phyloP scores from a whole-genome alignment of 30 jellyfish, hydroid and myxozoan genomes.

The Chrysaora quinquecirrha region DNA sequence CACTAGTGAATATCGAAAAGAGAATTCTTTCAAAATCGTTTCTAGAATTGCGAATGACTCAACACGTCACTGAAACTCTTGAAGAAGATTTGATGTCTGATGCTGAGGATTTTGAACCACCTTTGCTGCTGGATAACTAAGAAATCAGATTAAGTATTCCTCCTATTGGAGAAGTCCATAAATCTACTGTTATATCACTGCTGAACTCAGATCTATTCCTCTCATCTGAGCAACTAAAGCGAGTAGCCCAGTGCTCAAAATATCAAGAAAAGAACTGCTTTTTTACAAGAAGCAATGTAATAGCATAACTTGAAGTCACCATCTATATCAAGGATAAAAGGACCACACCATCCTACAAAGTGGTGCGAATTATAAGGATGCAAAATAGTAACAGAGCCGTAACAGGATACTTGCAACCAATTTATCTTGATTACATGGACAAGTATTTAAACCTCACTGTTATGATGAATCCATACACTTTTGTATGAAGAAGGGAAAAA shows the following conservation, averaged over 20 bases:
- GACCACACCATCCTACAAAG: slow-evolving; percentile 14
- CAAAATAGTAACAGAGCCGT: slow-evolving; percentile 32
- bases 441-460: slow-evolving; percentile 15
- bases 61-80: slow-evolving; percentile 18
- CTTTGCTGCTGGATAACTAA: slow-evolving; percentile 2
- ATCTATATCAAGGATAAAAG: slow-evolving; percentile 21
- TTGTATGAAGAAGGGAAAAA: background rate
- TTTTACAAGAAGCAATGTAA: slow-evolving; percentile 4
- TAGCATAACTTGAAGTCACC: slow-evolving; percentile 33
- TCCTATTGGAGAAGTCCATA: slow-evolving; percentile 46
- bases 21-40: background rate
- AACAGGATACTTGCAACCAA: slow-evolving; percentile 25
- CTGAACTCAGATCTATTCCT: slow-evolving; percentile 23
- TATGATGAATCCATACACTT: slow-evolving; percentile 15
- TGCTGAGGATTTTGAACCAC: background rate
- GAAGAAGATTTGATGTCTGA: background rate
- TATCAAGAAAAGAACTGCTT: background rate
- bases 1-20: slow-evolving; percentile 10
- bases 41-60: background rate
- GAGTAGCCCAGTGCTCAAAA: slow-evolving; percentile 27
- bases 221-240: slow-evolving; percentile 30
- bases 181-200: slow-evolving; percentile 35
- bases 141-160: slow-evolving; percentile 10
- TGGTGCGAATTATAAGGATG: slow-evolving; percentile 37
- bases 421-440: slow-evolving; percentile 11